phyloP scores from a whole-genome alignment of 2,797 vertebrate genomes.

The Hipposideros larvatus region DNA sequence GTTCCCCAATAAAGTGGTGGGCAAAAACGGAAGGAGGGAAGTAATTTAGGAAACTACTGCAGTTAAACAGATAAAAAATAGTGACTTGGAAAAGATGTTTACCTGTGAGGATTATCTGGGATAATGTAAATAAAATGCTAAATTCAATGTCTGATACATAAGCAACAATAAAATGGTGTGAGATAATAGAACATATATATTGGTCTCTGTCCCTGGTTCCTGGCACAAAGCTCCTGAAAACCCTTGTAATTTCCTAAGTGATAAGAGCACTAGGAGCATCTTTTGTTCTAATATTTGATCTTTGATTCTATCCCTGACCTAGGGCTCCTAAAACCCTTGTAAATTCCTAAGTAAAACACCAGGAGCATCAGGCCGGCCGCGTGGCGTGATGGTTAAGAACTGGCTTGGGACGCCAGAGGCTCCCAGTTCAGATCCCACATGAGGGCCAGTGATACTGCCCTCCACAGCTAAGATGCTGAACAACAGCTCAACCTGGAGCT shows the following conservation, averaged over 20 bases:
- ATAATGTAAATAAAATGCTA: conserved; percentile 49
- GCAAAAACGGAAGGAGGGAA: background rate
- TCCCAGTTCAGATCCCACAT: no score
- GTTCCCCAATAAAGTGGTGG: no score
- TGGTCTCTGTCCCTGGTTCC: background rate
- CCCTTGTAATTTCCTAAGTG: background rate
- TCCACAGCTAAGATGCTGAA: no score
- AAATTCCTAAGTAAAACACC: background rate
- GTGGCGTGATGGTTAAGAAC: no score
- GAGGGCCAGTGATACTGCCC: no score
- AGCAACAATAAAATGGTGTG: conserved; percentile 1
- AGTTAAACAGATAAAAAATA: conserved; percentile 37
- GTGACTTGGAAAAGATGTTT: conserved; percentile 52
- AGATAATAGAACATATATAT: background rate
- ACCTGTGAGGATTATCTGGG: background rate
- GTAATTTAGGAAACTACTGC: conserved; percentile 12
- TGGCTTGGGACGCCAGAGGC: no score
- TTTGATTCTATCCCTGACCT: background rate
- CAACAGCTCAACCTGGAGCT: no score
- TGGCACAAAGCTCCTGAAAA: conserved; percentile 21
- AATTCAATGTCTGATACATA: conserved; percentile 8
- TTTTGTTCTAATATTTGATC: background rate
- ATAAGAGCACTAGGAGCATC: background rate
- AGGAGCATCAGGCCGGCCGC: background rate
- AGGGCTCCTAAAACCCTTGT: background rate